These are phyloP conservation scores for Zelostemma sp. DNA, from an alignment of 1,140 invertebrate genomes.

Conservation along the genomic window DNA sequence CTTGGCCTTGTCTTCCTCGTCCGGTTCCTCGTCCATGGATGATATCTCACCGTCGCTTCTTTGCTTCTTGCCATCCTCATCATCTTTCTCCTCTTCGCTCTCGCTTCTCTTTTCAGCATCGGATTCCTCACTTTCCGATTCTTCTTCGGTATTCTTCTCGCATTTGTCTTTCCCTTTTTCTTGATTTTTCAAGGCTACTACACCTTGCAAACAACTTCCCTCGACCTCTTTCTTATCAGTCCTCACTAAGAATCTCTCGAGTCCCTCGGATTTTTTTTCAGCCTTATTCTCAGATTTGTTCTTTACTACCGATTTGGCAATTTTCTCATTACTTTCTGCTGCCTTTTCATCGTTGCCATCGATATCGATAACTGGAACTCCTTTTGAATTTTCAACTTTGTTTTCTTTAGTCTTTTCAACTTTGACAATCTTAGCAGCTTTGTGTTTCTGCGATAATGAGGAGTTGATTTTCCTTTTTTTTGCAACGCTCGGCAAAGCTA, in stretches of 20 bases:
- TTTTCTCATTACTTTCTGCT: conserved; percentile 15
- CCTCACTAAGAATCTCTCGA: conserved; percentile 58
- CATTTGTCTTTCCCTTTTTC: conserved; percentile 17
- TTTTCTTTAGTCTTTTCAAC: conserved; percentile 50
- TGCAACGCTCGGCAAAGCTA: conserved; percentile 16
- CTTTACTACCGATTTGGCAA: neutral
- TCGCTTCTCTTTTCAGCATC: neutral
- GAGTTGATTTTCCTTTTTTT: conserved; percentile 62
- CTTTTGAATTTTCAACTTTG: conserved; percentile 9
- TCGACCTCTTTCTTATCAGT: conserved; percentile 15
- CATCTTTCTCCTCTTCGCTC: conserved; percentile 8
- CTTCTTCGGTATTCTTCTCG: too few species aligned
- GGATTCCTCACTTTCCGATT: conserved; percentile 45
- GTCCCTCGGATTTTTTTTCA: conserved; percentile 38
- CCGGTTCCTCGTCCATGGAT: conserved; percentile 34
- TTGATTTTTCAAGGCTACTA: conserved; percentile 3
- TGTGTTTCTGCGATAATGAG: conserved; percentile 42
- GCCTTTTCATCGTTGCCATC: conserved; percentile 5
- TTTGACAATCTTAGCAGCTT: conserved; percentile 58
- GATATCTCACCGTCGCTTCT: conserved; percentile 24
- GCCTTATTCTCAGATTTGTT: conserved; percentile 47
- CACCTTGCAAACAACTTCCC: too few species aligned
- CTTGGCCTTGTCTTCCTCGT: conserved; percentile 31
- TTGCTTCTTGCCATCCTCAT: conserved; percentile 14
- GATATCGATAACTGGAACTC: conserved; percentile 17